Base-by-base conservation (phyloP, 2,888 invertebrate genomes). In the Tiphia femorata region DNA sequence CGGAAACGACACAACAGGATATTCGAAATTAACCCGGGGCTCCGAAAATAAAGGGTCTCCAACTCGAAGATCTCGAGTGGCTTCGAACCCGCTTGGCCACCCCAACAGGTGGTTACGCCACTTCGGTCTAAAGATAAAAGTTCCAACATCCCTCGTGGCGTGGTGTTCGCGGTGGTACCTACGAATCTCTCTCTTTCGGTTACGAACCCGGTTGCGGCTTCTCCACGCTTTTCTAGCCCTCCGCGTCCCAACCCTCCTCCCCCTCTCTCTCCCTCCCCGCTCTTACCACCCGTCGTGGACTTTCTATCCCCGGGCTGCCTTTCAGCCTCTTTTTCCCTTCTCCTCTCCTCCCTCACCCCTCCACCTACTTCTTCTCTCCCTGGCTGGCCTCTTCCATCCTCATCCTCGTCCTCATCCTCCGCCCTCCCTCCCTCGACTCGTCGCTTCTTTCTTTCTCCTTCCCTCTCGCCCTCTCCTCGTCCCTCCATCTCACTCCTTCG, bases 61-160 rank as follows among this genome's bases (percentile, higher is more conserved):
- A 17, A 35, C 33, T 16, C 33, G 16, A n/a, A 21, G 5, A 12
- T 30, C 19, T 42, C 27, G 41, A 58, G 37, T 3, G 44, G 21
- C 33, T 27, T 56, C 44, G 17, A 30, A 38, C 35, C 33, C 8
- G 46, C 30, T 12, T 33, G 44, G 41, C 62, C 57, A 62, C 53
- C 70, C 62, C 70, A 67, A 72, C 70, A 70, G 66, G 70, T 70
- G 64, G 67, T 71, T 62, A 66, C 56, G 30, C n/a, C 38, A 29
- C 38, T 20, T 43, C 35, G 16, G 30, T 17, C 41, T 27, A 57
- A 61, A 51, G 61, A 66, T 60, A 57, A 64, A 72, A 66, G 42
- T 55, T 60, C 43, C 49, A 12, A 51, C 56, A 60, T 53, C 49
- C 29, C 12, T n/a, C 12, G 47, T 40, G 37, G 25, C 16, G 12